Base-by-base conservation (phyloP, 2,797 vertebrate genomes). In the Sebastes taczanowskii region DNA sequence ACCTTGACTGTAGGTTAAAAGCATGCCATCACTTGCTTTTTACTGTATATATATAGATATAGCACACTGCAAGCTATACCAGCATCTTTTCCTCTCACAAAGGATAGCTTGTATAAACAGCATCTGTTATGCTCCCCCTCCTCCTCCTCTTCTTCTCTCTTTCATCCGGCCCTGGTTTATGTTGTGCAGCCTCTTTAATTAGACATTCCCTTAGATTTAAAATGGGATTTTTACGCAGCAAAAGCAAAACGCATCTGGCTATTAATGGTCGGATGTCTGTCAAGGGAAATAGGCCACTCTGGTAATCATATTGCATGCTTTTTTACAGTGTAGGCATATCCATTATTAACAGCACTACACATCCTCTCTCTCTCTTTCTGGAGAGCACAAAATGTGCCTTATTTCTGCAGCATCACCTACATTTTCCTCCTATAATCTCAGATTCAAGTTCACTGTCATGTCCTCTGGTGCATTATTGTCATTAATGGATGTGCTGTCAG, bases 1-100 rank as follows among this genome's bases (percentile, higher is more conserved):
- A 98, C 82, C 95, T 98, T 81, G 96, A 97, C 83, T 96, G 97
- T 98, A 92, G 97, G 97, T 98, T 86, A 85, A 42, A 49, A 89
- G 71, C 91, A 90, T 88, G 64, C 89, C 85, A 88, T 88, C 88
- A 90, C 86, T 84, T 84, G 81, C 85, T 16, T 16, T 18, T 67
- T 34, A 76, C 77, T 83, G 68, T 81, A 62, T 32, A 38, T 14
- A 38, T 38, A 38, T 42, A 42, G 38, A 66, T 38, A 71, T 60
- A 77, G 76, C 53, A 38, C 35, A 38, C 71, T 82, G 85, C 87
- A 25, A 34, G 29, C 70, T 35, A 42, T 42, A 61, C 34, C 63
- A 32, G 73, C 85, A 72, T 75, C 66, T 56, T 62, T 42, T 42
- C 38, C 71, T 77, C 83, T 88, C 89, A 93, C 91, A 93, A 92